Percentiles rank a stretch among this genome's conserved stretches.
phyloP scores from a whole-genome alignment of 1,140 invertebrate species.

The Coenobita brevimanus region DNA sequence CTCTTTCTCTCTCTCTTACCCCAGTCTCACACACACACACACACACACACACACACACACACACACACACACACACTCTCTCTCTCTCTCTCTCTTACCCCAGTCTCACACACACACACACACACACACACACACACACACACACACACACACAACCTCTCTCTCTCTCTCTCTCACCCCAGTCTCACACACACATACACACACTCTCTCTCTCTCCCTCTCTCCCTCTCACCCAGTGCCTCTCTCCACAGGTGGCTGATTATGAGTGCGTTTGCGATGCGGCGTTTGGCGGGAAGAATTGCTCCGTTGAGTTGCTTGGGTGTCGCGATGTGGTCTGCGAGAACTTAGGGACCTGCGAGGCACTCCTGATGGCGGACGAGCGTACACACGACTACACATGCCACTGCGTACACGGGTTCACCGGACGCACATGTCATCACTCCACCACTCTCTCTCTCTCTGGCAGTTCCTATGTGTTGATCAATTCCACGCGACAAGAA shows the following conservation, averaged over 20 bases:
- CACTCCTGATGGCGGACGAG: constrained; percentile 83
- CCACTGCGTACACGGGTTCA: constrained; percentile 85
- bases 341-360: constrained; percentile 88
- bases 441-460: constrained; percentile 91
- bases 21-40: neutral
- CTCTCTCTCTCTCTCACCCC: too few relatives aligned
- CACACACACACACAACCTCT: too few relatives aligned
- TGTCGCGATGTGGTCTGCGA: constrained; percentile 83
- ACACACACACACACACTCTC: neutral
- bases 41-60: neutral
- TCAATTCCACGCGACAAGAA: constrained; percentile 80
- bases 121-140: too few relatives aligned
- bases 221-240: neutral
- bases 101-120: too few relatives aligned
- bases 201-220: neutral
- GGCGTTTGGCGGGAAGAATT: constrained; percentile 92
- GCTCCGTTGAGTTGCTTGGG: constrained; percentile 85
- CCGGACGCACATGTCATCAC: constrained; percentile 84
- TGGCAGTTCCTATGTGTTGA: constrained; percentile 83
- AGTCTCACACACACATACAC: too few relatives aligned
- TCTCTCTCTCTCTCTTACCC: neutral
- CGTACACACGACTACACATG: constrained; percentile 89
- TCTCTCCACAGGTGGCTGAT: constrained; percentile 73
- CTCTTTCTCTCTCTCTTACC: too few relatives aligned
- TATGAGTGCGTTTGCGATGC: constrained; percentile 77